phyloP scores from a whole-genome alignment of 2,113 vertebrate genomes.

The Nothocercus julius region DNA sequence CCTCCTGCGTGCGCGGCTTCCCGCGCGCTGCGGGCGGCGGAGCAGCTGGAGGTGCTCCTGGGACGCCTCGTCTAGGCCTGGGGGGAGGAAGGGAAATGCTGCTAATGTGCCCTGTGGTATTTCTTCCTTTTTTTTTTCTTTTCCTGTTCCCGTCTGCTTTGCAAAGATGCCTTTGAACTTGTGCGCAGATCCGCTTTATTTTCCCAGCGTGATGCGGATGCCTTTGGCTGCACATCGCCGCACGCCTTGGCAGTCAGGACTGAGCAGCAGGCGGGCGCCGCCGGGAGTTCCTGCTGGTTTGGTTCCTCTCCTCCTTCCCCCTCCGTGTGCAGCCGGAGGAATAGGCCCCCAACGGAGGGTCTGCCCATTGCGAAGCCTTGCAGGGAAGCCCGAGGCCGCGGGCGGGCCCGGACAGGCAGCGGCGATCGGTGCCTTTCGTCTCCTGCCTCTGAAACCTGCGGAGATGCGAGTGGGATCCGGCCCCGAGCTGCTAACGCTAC shows the following conservation, averaged over 20 bases:
- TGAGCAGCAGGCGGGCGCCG: not conserved
- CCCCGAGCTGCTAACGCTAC: not conserved
- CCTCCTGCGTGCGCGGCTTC: rapidly evolving
- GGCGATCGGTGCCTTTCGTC: not conserved
- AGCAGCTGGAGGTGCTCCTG: not conserved
- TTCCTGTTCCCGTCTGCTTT: not conserved
- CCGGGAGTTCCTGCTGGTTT: rapidly evolving
- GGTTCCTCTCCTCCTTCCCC: not conserved
- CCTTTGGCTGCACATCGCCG: not conserved
- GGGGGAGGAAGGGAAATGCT: not conserved
- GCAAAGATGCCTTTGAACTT: not conserved
- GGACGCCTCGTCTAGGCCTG: not conserved
- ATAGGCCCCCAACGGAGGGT: rapidly evolving
- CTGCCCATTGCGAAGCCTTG: not conserved
- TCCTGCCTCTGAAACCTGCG: not conserved
- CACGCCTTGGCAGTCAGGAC: not conserved
- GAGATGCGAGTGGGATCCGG: not conserved
- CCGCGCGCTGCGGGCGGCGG: rapidly evolving
- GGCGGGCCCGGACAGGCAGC: rapidly evolving
- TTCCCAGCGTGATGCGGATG: not conserved
- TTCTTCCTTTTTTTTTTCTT: not conserved
- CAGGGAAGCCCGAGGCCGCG: rapidly evolving
- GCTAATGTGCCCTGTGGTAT: not conserved
- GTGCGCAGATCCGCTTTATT: not conserved
- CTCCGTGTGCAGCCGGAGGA: not conserved